Percentiles rank a stretch among this genome's conserved stretches.
Evolutionary conservation across 2,888 invertebrate species (phyloP).

Genomic region (Calameuta pallipes): DNA sequence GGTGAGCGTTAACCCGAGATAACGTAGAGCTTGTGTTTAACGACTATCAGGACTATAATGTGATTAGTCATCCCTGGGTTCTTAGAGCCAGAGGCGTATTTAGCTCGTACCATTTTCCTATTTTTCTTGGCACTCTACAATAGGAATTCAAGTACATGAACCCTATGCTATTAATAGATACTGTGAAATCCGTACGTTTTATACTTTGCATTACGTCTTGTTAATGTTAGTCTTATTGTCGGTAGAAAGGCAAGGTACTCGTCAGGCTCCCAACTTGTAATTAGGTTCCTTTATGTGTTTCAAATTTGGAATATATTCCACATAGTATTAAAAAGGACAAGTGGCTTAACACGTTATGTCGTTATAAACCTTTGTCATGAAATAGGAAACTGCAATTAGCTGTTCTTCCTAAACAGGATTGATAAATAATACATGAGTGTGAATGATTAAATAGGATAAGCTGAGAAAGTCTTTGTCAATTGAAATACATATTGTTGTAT

Average conservation of each 20-base stretch:
- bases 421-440: neutral
- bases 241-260: neutral
- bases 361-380: neutral
- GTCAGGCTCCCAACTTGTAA: neutral
- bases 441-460: neutral
- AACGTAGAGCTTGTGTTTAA: neutral
- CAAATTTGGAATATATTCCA: neutral
- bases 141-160: slow-evolving; percentile 38
- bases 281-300: neutral
- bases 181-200: slow-evolving; percentile 19
- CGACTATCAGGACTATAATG: neutral
- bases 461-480: neutral
- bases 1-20: neutral
- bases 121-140: slow-evolving; percentile 44
- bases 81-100: neutral
- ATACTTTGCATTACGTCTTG: slow-evolving; percentile 13
- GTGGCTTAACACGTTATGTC: neutral
- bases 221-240: neutral
- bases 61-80: neutral
- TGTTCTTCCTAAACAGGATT: neutral
- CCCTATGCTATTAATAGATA: slow-evolving; percentile 33
- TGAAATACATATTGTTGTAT: neutral
- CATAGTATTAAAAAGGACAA: neutral
- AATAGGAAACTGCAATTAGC: neutral
- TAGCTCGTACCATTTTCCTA: slow-evolving; percentile 30